Base-by-base conservation (phyloP, 2,888 invertebrate species). In the Acrobasis repandana region DNA sequence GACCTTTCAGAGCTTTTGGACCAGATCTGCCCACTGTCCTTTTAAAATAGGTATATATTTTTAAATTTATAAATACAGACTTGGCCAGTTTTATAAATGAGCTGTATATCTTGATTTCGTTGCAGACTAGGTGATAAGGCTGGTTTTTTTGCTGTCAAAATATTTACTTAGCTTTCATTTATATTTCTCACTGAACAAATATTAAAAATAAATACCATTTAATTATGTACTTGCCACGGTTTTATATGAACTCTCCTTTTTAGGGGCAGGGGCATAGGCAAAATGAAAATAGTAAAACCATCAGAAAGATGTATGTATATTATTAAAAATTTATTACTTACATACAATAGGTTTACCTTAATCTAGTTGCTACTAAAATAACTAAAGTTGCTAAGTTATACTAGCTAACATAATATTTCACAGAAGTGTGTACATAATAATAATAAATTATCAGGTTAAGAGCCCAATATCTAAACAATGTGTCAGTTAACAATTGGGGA, bases 311-410 rank as follows among this genome's bases (percentile, higher is more conserved):
- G 74, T 76, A 73, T 69, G 74, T 76, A 75, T 84, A 85, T 82
- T 88, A 86, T 85, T 87, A 86, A 85, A 89, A 90, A 86, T 87
- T 83, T 90, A 90, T 90, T 90, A 80, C 91, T 91, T 91, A 90
- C 85, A 83, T 86, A 87, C 85, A 88, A 85, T 87, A 85, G 73
- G 82, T 88, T 89, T 85, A 80, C 85, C 90, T 90, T 90, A 90
- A 70, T 77, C 85, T 88, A 87, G 76, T 73, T 77, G 83, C 80
- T 83, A 84, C 78, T 77, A 79, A 77, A 74, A 75, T 77, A 84
- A 85, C 83, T 86, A 84, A 85, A 83, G 74, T 83, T 69, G 83
- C 88, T 88, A 90, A 80, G 82, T 83, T 83, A 80, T 83, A 85
- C 82, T 83, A 86, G 86, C 90, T 85, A 88, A 87, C 85, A 85